A percentile compares a stretch with the other conserved stretches of the same genome.
These are phyloP conservation scores for Mimumesa dahlbomi DNA, from an alignment of 2,888 invertebrate genomes.

Conservation along the genomic window DNA sequence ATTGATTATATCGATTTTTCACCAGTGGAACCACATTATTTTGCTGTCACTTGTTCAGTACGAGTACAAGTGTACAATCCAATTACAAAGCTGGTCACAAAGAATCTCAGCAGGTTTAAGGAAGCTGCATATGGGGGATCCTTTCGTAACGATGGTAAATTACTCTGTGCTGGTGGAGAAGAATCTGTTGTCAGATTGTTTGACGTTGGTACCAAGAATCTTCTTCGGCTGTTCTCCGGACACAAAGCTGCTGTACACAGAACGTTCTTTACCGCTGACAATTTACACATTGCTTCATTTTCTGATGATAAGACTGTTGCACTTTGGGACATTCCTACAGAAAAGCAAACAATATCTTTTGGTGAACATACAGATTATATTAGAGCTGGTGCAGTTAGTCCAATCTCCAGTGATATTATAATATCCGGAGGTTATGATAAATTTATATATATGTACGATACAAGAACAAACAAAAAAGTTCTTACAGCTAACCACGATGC, in stretches of 20 bases:
- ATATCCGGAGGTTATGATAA: slow-evolving; percentile 95
- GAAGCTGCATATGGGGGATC: slow-evolving; percentile 92
- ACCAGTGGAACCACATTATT: slow-evolving; percentile 92
- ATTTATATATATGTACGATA: slow-evolving; percentile 93
- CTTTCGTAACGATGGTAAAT: slow-evolving; percentile 90
- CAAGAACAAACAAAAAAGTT: slow-evolving; percentile 86
- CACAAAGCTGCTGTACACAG: slow-evolving; percentile 91
- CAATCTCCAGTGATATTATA: slow-evolving; percentile 88
- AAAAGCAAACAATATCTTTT: slow-evolving; percentile 86
- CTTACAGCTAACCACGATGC: slow-evolving; percentile 91
- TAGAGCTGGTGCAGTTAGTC: slow-evolving; percentile 90
- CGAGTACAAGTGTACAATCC: slow-evolving; percentile 93
- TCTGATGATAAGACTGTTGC: slow-evolving; percentile 94
- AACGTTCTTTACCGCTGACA: slow-evolving; percentile 90
- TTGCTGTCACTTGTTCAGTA: slow-evolving; percentile 96
- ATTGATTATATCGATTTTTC: slow-evolving; percentile 96
- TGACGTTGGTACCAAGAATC: slow-evolving; percentile 91
- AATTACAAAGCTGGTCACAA: slow-evolving; percentile 90
- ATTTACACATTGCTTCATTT: slow-evolving; percentile 90
- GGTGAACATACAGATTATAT: slow-evolving; percentile 90
- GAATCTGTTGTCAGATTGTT: slow-evolving; percentile 93
- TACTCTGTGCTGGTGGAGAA: slow-evolving; percentile 95
- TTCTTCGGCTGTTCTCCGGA: slow-evolving; percentile 92
- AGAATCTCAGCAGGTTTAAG: slow-evolving; percentile 91
- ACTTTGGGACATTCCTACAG: slow-evolving; percentile 95